phyloP scores from a whole-genome alignment of 2,113 vertebrate species.

The Ciconia stormi region DNA sequence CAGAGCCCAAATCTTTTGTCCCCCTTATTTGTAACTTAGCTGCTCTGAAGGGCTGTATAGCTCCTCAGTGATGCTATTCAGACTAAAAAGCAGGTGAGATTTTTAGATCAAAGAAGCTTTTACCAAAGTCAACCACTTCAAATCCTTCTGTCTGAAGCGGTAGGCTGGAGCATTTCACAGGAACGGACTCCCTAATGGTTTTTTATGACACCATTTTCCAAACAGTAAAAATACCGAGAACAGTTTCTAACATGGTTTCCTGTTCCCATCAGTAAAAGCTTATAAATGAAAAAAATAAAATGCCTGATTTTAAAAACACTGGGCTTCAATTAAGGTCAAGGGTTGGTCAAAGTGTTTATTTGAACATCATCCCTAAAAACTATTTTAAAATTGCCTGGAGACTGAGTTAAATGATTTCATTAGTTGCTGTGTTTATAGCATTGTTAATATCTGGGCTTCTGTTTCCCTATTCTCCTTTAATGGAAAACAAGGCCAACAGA shows the following conservation, averaged over 20 bases:
- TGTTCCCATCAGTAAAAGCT: neutral
- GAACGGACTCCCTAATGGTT: neutral
- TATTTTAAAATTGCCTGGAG: neutral
- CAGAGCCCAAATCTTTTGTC: neutral
- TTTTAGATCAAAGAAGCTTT: neutral
- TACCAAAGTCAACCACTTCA: neutral
- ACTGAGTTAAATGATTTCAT: neutral
- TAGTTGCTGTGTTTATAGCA: neutral
- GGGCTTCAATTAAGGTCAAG: neutral
- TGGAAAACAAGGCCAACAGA: neutral
- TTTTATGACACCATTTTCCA: neutral
- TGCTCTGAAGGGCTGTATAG: neutral
- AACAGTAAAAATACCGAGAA: neutral
- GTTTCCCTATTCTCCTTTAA: neutral
- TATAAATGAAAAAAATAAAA: neutral
- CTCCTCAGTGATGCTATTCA: neutral
- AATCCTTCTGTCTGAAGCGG: neutral
- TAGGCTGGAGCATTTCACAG: neutral
- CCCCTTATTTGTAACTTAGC: neutral
- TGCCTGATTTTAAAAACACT: neutral
- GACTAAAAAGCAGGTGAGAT: neutral
- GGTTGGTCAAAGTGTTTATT: neutral
- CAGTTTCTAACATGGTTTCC: neutral
- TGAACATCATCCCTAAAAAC: neutral
- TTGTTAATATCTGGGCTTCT: neutral